A percentile compares a stretch with the other conserved stretches of the same genome.
phyloP scores from a whole-genome alignment of 92 coral and sea anemone genomes.

The Metridium senile region DNA sequence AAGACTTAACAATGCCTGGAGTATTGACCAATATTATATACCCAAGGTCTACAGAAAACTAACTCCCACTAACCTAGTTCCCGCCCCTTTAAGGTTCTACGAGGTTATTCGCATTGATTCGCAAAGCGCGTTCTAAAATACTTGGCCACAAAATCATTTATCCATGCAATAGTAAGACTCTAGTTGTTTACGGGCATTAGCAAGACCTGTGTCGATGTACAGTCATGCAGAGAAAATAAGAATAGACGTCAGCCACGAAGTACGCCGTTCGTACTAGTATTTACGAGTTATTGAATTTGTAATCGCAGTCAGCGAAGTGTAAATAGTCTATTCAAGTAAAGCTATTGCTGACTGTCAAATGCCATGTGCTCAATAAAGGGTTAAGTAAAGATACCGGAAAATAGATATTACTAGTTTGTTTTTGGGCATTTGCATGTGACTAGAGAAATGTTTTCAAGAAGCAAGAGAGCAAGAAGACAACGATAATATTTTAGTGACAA shows the following conservation, averaged over 20 bases:
- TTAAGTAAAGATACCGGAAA: constrained; percentile 36
- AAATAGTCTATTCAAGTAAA: constrained; percentile 17
- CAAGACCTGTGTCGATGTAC: neutral
- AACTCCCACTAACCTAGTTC: constrained; percentile 19
- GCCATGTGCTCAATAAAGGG: constrained; percentile 30
- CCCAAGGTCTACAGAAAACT: constrained; percentile 28
- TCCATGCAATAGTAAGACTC: neutral
- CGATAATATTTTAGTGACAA: constrained; percentile 1
- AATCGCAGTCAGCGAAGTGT: constrained; percentile 40
- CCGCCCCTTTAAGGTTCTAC: constrained; percentile 38
- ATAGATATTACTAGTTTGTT: constrained; percentile 24
- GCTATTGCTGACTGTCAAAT: constrained; percentile 21
- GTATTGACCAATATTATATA: constrained; percentile 39
- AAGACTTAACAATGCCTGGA: constrained; percentile 33
- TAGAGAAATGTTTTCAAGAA: constrained; percentile 4
- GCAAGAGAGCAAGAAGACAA: constrained; percentile 30
- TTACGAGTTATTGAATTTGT: constrained; percentile 23
- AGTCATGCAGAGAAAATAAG: constrained; percentile 27
- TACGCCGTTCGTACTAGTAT: constrained; percentile 30
- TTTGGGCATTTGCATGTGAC: constrained; percentile 28
- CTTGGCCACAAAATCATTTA: too few species aligned
- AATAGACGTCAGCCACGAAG: constrained; percentile 24
- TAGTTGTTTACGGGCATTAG: constrained; percentile 5
- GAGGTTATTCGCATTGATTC: too few species aligned
- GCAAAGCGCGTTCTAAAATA: too few species aligned